Evolutionary conservation across 2,888 invertebrate species (phyloP).

Genomic region (Asteroscopus sphinx): DNA sequence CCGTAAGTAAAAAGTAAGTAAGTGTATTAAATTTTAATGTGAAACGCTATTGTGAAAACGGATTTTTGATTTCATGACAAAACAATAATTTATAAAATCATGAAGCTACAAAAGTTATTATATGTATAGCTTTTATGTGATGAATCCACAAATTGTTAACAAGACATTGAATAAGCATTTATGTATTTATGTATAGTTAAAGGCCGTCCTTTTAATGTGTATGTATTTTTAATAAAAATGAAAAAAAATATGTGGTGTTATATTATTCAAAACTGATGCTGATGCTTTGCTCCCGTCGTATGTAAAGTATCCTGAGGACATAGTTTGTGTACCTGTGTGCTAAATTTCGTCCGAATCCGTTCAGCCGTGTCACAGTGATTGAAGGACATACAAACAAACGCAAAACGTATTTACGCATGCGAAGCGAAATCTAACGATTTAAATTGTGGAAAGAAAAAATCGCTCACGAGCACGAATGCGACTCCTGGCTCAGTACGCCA

Average conservation of each 20-base stretch:
- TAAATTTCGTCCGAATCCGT: too few relatives aligned
- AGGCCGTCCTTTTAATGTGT: conserved; percentile 54
- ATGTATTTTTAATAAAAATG: conserved; percentile 61
- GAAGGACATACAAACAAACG: too few relatives aligned
- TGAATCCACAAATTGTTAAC: conserved; percentile 44
- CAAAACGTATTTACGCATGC: too few relatives aligned
- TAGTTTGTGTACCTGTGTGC: too few relatives aligned
- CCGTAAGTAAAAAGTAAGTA: too few relatives aligned
- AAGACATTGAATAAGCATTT: conserved; percentile 54
- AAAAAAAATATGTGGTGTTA: conserved; percentile 7
- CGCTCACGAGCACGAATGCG: too few relatives aligned
- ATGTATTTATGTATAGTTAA: conserved; percentile 55
- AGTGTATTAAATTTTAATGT: conserved; percentile 25
- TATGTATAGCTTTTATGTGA: conserved; percentile 42
- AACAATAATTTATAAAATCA: conserved; percentile 1
- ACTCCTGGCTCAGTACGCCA: too few relatives aligned
- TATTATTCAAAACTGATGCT: conserved; percentile 19
- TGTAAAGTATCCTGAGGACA: too few relatives aligned
- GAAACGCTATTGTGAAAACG: conserved; percentile 29
- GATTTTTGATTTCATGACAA: conserved; percentile 15
- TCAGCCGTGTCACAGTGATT: too few relatives aligned
- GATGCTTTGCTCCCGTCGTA: too few relatives aligned
- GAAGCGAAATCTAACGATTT: too few relatives aligned
- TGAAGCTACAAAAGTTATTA: conserved; percentile 36
- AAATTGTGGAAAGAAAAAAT: too few relatives aligned